Conservation (phyloP, 2,797 vertebrate species). For the Pseudochirops cupreus region DNA sequence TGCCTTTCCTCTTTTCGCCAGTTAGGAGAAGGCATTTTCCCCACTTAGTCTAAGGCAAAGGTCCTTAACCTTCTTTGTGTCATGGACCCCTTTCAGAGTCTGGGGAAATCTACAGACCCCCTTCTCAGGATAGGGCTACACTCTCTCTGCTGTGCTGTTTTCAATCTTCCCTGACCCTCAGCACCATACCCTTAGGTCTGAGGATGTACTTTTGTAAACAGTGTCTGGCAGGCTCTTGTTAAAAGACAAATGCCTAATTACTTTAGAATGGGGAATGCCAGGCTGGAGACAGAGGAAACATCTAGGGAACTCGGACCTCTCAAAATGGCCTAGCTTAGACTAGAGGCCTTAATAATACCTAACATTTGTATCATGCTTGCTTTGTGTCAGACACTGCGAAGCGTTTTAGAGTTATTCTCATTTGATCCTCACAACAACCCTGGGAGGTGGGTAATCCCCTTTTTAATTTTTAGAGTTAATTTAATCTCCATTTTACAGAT, state of each 20-base stretch:
- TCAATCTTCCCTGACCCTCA: neutral
- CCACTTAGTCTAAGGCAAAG: neutral
- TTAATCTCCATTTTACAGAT: neutral
- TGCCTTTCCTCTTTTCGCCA: neutral
- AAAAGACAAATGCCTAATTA: neutral
- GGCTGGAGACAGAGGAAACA: neutral
- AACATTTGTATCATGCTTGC: neutral
- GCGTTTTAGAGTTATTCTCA: neutral
- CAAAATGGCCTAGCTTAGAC: neutral
- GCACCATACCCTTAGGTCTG: neutral
- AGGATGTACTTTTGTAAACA: neutral
- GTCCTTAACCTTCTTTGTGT: neutral
- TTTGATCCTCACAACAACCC: too few species aligned
- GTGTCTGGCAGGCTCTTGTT: neutral
- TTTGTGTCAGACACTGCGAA: too few species aligned
- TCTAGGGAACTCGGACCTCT: neutral
- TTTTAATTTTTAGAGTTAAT: neutral
- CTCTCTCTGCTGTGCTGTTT: neutral
- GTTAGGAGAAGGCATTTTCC: neutral
- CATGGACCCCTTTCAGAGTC: neutral
- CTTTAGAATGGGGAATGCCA: neutral
- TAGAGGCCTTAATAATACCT: neutral
- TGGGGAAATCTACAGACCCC: neutral
- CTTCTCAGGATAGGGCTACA: neutral
- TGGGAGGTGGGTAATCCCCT: neutral